phyloP scores from a whole-genome alignment of 2,113 vertebrate genomes.

The Edolisoma coerulescens region DNA sequence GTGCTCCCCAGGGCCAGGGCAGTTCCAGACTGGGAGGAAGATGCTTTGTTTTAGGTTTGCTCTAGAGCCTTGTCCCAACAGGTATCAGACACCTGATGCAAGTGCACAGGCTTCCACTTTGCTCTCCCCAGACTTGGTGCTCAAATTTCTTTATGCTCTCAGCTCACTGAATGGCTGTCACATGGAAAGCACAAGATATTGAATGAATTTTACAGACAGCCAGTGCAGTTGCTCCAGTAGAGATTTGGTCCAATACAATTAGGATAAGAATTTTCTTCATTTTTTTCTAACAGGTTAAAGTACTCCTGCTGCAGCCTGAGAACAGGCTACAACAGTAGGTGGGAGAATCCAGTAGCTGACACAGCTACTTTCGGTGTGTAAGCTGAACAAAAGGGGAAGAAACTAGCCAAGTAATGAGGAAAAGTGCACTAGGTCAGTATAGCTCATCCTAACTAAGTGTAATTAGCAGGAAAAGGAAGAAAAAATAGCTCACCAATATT shows the following conservation, averaged over 20 bases:
- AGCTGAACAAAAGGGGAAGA: neutral
- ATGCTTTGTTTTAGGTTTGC: neutral
- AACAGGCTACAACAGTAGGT: neutral
- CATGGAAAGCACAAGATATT: neutral
- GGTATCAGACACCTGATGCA: neutral
- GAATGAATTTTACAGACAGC: neutral
- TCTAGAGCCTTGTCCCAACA: neutral
- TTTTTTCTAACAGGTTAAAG: neutral
- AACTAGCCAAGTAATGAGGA: conserved; percentile 20
- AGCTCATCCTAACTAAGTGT: conserved; percentile 26
- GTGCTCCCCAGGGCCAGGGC: neutral
- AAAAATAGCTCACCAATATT: neutral
- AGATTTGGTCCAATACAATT: neutral
- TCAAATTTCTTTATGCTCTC: neutral
- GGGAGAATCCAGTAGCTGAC: neutral
- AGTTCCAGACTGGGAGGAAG: neutral
- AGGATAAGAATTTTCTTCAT: neutral
- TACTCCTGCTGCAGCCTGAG: neutral
- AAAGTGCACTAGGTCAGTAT: conserved; percentile 34
- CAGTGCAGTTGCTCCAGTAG: neutral
- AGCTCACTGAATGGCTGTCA: neutral
- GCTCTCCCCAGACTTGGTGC: neutral
- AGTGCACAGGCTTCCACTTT: neutral
- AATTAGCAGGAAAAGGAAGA: conserved; percentile 29
- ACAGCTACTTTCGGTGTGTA: neutral